Evolutionary conservation across 92 coral and sea anemone species (phyloP), one percentile per base, ranked within the genome.

Genomic region (Bergia sp.): DNA sequence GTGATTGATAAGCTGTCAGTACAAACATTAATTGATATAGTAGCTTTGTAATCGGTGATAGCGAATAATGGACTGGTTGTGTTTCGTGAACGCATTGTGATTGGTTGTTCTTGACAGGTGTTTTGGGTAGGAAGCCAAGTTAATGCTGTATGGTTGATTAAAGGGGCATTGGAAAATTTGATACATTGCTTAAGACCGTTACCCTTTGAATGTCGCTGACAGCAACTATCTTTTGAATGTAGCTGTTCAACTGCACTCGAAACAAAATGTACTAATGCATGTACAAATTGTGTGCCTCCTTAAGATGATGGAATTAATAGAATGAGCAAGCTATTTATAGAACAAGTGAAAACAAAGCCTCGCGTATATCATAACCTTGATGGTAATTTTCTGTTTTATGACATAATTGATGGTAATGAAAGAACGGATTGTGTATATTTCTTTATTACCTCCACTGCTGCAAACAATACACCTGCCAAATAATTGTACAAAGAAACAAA

Each of bases 11-110:
- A 84, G 79, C 82, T 92, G 95, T 89, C 95, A 93, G 71, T 81
- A 89, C 98, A 95, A 95, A 86, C 94, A 95, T 94, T 90, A 94
- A 93, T 95, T 95, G 95, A 95, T 95, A 94, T 95, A 95, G 98
- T 95, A 90, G 95, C 91, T 87, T 86, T 88, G 96, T 89, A 95
- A 90, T 93, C 91, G 91, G 69, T 82, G 91, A 94, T 90, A 89
- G 93, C 95, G 93, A 90, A 95, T 95, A 95, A 95, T 95, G 93
- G 98, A 95, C 96, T 95, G 79, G 95, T 86, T 90, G 86, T 76
- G 82, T 77, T 88, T 65, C 89, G 81, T 86, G 36, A 79, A 82
- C 42, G 45, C 20, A 5, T 37, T 16, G 75, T 92, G 92, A 95
- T 95, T 95, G 98, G 98, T 84, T 37, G 84, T n/a, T 53, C 1